Conservation (phyloP, 1,140 invertebrate genomes). For the Orussus abietinus region DNA sequence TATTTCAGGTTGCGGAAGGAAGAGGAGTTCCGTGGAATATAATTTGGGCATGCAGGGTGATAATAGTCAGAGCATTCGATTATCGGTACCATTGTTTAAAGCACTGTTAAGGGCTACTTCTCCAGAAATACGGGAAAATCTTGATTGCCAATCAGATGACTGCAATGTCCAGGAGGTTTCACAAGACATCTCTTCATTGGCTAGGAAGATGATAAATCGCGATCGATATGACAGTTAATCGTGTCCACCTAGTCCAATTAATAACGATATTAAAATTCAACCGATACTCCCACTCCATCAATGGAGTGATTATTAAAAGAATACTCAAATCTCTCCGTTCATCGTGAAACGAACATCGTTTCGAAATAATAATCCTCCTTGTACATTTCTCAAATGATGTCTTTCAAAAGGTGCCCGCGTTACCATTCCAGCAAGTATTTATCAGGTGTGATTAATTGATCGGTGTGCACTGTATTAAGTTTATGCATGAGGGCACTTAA, state of each 20-base stretch:
- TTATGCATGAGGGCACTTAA: too few relatives aligned
- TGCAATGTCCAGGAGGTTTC: slow-evolving; percentile 7
- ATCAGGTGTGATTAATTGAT: too few relatives aligned
- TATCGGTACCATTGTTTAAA: slow-evolving; percentile 26
- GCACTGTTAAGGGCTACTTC: slow-evolving; percentile 21
- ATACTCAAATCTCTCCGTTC: slow-evolving; percentile 5
- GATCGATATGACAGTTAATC: slow-evolving; percentile 20
- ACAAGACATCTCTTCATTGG: slow-evolving; percentile 11
- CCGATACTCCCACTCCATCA: too few relatives aligned
- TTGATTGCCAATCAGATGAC: slow-evolving; percentile 14
- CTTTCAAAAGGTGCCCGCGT: too few relatives aligned
- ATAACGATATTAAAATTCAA: background rate
- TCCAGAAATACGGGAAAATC: slow-evolving; percentile 19
- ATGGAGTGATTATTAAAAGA: slow-evolving; percentile 7
- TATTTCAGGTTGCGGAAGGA: slow-evolving; percentile 33
- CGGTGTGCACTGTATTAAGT: too few relatives aligned
- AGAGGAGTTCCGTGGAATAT: slow-evolving; percentile 23
- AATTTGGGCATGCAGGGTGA: slow-evolving; percentile 6
- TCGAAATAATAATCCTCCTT: too few relatives aligned
- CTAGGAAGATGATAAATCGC: slow-evolving; percentile 9
- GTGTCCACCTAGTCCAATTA: background rate
- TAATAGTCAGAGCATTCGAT: slow-evolving; percentile 15
- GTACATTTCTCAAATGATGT: too few relatives aligned
- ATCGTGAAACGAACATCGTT: slow-evolving; percentile 1
- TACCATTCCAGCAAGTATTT: too few relatives aligned